Base-by-base conservation (phyloP, 2,888 invertebrate species). In the Carpatolechia fugitivella region DNA sequence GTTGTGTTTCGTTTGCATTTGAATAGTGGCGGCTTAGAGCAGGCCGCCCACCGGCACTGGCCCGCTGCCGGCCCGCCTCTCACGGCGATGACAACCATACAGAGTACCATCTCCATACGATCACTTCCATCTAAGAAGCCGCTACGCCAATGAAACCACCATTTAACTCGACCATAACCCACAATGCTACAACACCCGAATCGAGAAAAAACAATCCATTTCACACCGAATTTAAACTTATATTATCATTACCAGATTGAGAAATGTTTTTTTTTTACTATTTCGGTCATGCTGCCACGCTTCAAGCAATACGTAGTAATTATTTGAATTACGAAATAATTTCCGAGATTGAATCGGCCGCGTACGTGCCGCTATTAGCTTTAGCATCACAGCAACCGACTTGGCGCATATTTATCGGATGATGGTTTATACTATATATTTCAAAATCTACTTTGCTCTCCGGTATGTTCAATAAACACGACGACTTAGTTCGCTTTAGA, bases 1-100 rank as follows among this genome's bases (percentile, higher is more conserved):
- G 88, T 89, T 82, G 73, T 77, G 74, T 80, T 74, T 80, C 80
- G 83, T 85, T 85, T 85, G 81, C 84, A 87, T 89, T 85, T 83
- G 82, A 88, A 88, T 86, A 78, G 83, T 78, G 79, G 76, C 80
- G 76, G 76, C 72, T 69, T 71, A 74, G 72, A 74, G 72, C 70
- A 70, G 58, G 76, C 79, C 86, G 84, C 85, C 86, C 81, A 80
- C 78, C 75, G n/a, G 76, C 72, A 63, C 75, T 65, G 60, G 54
- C 61, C 13, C n/a, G n/a, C n/a, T n/a, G n/a, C n/a, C 38, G 49
- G 68, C 67, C 74, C 74, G 84, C 81, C 82, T 85, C 79, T 75
- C 69, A 66, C 60, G 67, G 67, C 73, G 75, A 70, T 74, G 75
- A 78, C 76, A 75, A 70, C 72, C 63, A 24, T 4, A 24, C 24